These are phyloP conservation scores for Protobothrops flavoviridis DNA, from an alignment of 2,113 vertebrate genomes.

Conservation along the genomic window DNA sequence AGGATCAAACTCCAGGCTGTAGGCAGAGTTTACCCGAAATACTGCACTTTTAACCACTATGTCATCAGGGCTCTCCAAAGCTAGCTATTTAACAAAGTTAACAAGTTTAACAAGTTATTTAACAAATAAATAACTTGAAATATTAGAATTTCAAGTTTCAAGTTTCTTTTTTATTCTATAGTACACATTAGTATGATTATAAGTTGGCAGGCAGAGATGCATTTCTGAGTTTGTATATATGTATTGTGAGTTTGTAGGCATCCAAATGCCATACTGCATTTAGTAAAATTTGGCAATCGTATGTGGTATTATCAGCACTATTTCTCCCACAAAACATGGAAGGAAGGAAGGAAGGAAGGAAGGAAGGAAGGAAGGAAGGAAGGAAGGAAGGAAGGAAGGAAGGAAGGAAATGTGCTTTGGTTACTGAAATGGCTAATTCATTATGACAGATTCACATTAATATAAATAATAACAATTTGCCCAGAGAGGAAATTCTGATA, in stretches of 20 bases:
- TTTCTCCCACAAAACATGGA: not conserved
- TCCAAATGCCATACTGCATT: not conserved
- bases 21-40: not conserved
- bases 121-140: not conserved
- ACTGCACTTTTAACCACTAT: not conserved
- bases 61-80: not conserved
- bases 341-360: no score
- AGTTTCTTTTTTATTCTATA: not conserved
- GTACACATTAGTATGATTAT: not conserved
- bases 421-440: not conserved
- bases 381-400: not conserved
- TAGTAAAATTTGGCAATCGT: not conserved
- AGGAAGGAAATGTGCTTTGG: not conserved
- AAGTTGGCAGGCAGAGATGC: not conserved
- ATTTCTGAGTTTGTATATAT: not conserved
- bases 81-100: not conserved
- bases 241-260: not conserved
- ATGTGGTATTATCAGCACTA: not conserved
- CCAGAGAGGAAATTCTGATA: not conserved
- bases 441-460: constrained; percentile 21
- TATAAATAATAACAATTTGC: constrained; percentile 3
- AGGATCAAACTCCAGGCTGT: not conserved
- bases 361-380: no score
- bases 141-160: no score
- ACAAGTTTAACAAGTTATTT: not conserved